Base-by-base conservation (phyloP, 2,888 invertebrate genomes). In the Lasioglossum pauxillum region DNA sequence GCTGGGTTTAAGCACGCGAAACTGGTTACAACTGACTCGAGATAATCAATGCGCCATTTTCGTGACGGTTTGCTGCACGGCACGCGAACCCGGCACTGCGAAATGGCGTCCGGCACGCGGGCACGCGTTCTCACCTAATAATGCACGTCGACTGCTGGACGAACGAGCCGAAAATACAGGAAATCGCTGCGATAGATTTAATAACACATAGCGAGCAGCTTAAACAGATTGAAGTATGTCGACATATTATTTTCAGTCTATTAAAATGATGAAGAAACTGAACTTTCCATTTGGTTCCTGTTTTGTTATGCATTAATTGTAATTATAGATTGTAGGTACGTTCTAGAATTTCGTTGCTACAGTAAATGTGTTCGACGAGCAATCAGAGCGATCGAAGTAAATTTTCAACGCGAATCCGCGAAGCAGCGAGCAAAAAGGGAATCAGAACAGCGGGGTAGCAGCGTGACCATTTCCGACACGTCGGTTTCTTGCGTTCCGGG, bases 11-110 rank as follows among this genome's bases (percentile, higher is more conserved):
- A 53, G 44, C 23, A 46, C 73, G 69, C 41, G 77, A 78, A 85
- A 75, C 72, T 85, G 71, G 77, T 69, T 69, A 74, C 80, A 74
- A 69, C 73, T 44, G 77, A 77, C 72, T 85, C 77, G 80, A 60
- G 82, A 80, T 85, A 85, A 86, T 86, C 81, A 79, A 73, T 72
- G 81, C 60, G 57, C 78, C 85, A 82, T 86, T 85, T 85, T 86
- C 86, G 78, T 67, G 69, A 7, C 69, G 38, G 69, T 38, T 85
- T 78, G 64, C 72, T 75, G 64, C 38, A 73, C 57, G 71, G 69
- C 71, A 35, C 76, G 73, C 69, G 71, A 41, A 16, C 35, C 16
- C 19, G 0, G 19, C 16, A 8, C 16, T 35, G 31, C 16, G 31
- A 67, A 67, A 67, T 67, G 35, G 35, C 67, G 67, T 35, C 35